Conservation (phyloP, 2,888 invertebrate species). For the Lutraria lutraria region DNA sequence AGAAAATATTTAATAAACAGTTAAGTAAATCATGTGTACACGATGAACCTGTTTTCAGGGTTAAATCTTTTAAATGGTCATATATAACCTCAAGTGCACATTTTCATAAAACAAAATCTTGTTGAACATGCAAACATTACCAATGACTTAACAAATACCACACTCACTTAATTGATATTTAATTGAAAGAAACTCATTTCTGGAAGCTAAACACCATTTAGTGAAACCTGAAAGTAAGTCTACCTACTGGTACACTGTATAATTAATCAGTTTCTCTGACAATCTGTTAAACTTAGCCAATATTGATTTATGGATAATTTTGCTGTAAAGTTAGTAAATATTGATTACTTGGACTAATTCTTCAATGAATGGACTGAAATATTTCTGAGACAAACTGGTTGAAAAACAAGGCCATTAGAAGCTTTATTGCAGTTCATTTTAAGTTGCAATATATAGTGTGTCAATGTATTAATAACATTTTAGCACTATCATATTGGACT, state of each 20-base stretch:
- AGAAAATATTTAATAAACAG: no score
- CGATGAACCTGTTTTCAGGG: no score
- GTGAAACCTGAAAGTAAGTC: neutral
- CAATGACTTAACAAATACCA: neutral
- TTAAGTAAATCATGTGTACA: no score
- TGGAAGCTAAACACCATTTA: neutral
- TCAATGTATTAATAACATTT: no score
- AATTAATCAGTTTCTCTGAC: conserved; percentile 12
- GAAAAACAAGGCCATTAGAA: no score
- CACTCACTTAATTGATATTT: neutral
- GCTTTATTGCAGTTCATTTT: no score
- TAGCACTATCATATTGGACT: no score
- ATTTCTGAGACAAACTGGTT: neutral
- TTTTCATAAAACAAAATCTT: no score
- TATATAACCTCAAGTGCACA: no score
- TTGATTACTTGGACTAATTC: neutral
- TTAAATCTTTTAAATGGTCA: no score
- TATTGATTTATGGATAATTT: neutral
- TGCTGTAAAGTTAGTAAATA: neutral
- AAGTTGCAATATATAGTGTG: no score
- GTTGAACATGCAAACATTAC: neutral
- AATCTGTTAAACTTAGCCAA: neutral
- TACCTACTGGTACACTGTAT: neutral
- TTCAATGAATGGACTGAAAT: neutral
- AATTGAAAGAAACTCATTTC: neutral